phyloP scores from a whole-genome alignment of 2,888 invertebrate genomes.

The Cheilosia urbana region DNA sequence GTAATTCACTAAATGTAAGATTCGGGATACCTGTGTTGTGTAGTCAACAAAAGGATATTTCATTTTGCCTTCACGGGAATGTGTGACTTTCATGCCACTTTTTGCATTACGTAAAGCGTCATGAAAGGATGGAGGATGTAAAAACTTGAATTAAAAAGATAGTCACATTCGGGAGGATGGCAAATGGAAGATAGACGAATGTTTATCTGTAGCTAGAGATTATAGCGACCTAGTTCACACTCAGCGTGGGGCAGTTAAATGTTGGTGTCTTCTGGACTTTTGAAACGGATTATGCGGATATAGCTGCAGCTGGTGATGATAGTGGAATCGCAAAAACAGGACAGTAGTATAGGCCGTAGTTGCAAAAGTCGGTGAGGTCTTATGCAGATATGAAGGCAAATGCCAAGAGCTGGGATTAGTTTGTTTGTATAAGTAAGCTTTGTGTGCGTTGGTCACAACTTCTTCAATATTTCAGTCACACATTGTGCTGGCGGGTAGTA shows the following conservation, averaged over 20 bases:
- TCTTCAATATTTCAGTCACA: too few species aligned
- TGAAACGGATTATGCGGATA: slow-evolving; percentile 33
- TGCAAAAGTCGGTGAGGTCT: too few species aligned
- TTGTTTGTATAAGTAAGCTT: too few species aligned
- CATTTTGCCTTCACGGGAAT: slow-evolving; percentile 15
- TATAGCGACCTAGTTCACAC: slow-evolving; percentile 32
- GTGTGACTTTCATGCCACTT: background rate
- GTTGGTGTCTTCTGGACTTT: background rate
- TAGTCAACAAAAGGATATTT: slow-evolving; percentile 49
- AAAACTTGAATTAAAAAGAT: slow-evolving; percentile 7
- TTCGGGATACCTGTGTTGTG: background rate
- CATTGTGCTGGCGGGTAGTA: too few species aligned
- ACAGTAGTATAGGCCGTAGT: slow-evolving; percentile 11
- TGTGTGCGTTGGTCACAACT: too few species aligned
- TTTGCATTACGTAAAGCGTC: slow-evolving; percentile 37
- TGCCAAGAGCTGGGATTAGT: too few species aligned
- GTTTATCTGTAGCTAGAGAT: slow-evolving; percentile 20
- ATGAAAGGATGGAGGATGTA: slow-evolving; percentile 34
- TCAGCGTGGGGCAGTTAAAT: slow-evolving; percentile 8
- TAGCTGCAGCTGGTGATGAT: slow-evolving; percentile 41
- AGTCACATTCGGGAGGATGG: slow-evolving; percentile 23
- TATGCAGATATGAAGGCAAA: too few species aligned
- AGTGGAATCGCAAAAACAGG: slow-evolving; percentile 43
- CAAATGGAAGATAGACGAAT: slow-evolving; percentile 9
- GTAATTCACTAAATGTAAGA: slow-evolving; percentile 43